Base-by-base conservation (phyloP, 2,888 invertebrate genomes). In the Agonopterix heracliana region DNA sequence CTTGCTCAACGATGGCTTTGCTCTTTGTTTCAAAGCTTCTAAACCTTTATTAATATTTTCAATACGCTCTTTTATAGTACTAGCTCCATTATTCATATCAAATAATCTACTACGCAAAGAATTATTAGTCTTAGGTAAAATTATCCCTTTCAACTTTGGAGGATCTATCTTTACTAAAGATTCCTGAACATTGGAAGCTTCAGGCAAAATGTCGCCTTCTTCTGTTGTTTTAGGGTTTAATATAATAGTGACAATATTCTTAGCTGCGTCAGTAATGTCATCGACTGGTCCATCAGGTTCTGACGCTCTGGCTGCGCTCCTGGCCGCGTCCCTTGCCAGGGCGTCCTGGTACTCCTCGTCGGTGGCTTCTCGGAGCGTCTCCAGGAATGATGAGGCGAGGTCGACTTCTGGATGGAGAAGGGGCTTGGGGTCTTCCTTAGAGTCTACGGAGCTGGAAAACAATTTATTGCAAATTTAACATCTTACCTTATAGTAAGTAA, bases 321-420 rank as follows among this genome's bases (percentile, higher is more conserved):
- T 76, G 0, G 75, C 75, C 17, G 80, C 81, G 35, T 87, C 86
- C 56, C 86, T 76, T 8, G 71, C 78, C 17, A 86, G 59, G 0
- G 87, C 88, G 9, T 86, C 80, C 54, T 68, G 56, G 46, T 84
- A 85, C 56, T 85, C 86, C 55, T 83, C 78, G 41, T 87, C 82
- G 0, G 86, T 86, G 7, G 72, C 87, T 60, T 82, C 74, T 9
- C 74, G 73, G 40, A 88, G 57, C 1, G 87, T 86, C 55, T 85
- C 70, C 13, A 88, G 63, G 49, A 88, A 78, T 3, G 86, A 86
- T 2, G 83, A 79, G 1, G 85, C 86, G 0, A 88, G 71, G 13
- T 69, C 79, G 9, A 87, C 84, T 70, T 88, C 87, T 10, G 87
- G 88, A 47, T 80, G 76, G 11, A 88, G 62, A 7, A 88, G 64